Evolutionary conservation across 2,797 vertebrate species (phyloP), one percentile per base, ranked within the genome.

Genomic region (Siniperca obscura): DNA sequence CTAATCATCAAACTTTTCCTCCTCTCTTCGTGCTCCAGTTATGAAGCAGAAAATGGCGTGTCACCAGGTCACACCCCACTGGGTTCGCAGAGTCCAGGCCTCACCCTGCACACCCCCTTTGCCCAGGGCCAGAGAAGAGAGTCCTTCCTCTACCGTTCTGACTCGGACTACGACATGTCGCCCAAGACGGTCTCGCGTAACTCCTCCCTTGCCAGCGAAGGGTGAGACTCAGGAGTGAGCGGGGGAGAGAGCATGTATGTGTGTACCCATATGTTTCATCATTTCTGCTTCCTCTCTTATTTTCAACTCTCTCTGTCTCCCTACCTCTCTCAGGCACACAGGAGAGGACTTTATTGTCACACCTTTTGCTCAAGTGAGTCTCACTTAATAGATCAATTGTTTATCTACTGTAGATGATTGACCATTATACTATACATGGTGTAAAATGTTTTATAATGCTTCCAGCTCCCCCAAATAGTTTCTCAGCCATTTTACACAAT

Each of bases 111-210:
- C 16, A 92, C 97, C 1, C 95, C 95, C 79, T 94, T 92, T 30
- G 93, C 95, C 78, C 92, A 95, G 74, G 95, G 96, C 86, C 96
- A 97, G 93, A 96, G 97, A 34, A 92, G 97, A 7, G 97, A 98
- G 86, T 97, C 96, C 61, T 98, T 98, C 93, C 96, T 97, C 36
- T 97, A 97, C 91, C 96, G 97, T 40, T 97, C 97, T 0, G 97
- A 97, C 95, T 97, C 96, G 0, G 97, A 97, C 93, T 97, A 95
- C 8, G 97, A 97, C 93, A 96, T 96, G 95, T 97, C 97, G 0
- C 97, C 97, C 82, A 97, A 96, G 88, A 96, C 96, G 0, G 94
- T 97, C 84, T 97, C 97, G 2, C 95, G 95, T 0, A 95, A 94
- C 88, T 95, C 95, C 30, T 95, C 94, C 71, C 86, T 95, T 19